These are phyloP conservation scores for Aphodius granarius DNA, from an alignment of 2,888 invertebrate species.

Conservation along the genomic window DNA sequence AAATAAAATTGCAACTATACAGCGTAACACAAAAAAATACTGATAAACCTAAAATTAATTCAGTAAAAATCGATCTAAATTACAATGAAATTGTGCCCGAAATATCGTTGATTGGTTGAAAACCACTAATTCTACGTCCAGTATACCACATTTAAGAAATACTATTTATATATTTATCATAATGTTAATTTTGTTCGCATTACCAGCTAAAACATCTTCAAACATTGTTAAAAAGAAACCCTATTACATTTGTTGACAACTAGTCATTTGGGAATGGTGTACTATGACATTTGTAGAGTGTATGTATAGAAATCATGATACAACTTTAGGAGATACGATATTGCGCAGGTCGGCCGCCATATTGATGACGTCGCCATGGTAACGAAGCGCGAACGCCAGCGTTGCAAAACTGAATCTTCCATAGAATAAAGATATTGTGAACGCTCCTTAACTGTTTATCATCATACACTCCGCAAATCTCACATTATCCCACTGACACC, in stretches of 20 bases:
- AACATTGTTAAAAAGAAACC: neutral
- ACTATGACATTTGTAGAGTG: neutral
- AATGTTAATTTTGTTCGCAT: neutral
- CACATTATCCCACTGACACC: neutral
- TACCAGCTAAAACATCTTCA: neutral
- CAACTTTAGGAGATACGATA: too few species aligned
- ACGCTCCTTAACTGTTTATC: neutral
- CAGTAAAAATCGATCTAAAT: conserved; percentile 2
- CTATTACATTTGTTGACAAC: neutral
- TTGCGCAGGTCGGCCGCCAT: too few species aligned
- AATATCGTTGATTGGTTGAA: neutral
- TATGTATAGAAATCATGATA: too few species aligned
- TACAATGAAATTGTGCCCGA: neutral
- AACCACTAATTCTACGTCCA: neutral
- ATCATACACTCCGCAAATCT: neutral
- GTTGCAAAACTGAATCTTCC: too few species aligned
- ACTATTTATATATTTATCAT: neutral
- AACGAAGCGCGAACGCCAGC: too few species aligned
- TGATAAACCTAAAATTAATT: conserved; percentile 2
- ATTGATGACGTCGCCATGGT: too few species aligned
- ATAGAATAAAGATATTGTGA: too few species aligned
- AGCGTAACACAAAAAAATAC: neutral
- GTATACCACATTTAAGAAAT: neutral
- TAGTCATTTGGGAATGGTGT: neutral
- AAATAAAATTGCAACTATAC: conserved; percentile 4